A percentile compares a stretch with the other conserved stretches of the same genome.
Evolutionary conservation across 1,140 invertebrate genomes (phyloP).

Genomic region (Acromyrmex echinatior): DNA sequence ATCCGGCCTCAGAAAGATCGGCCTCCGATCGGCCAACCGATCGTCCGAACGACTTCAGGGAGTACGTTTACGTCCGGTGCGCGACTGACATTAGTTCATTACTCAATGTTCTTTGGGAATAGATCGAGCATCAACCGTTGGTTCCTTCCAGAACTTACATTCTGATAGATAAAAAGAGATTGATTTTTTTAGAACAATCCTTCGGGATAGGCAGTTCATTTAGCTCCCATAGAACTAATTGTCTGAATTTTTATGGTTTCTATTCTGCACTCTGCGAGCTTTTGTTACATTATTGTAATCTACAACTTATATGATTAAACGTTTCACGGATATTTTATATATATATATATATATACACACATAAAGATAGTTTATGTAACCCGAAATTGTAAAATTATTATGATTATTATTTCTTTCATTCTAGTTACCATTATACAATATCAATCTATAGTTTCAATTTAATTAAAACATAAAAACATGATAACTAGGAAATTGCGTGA

Average conservation of each 20-base stretch:
- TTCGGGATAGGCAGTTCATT: background rate
- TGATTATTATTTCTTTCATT: background rate
- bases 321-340: background rate
- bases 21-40: conserved; percentile 9
- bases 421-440: conserved; percentile 8
- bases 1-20: conserved; percentile 69
- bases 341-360: background rate
- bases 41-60: conserved; percentile 73
- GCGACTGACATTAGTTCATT: conserved; percentile 48
- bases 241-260: background rate
- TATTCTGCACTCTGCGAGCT: background rate
- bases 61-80: conserved; percentile 79
- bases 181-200: background rate
- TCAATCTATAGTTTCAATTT: background rate
- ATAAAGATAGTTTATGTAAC: background rate
- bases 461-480: conserved; percentile 22
- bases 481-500: conserved; percentile 15
- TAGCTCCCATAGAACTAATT: background rate
- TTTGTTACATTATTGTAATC: background rate
- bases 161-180: background rate
- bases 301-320: background rate
- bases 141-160: background rate
- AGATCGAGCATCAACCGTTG: conserved; percentile 22
- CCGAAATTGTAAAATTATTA: background rate
- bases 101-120: background rate